phyloP scores from a whole-genome alignment of 2,888 invertebrate species.

The Capitulum mitella region DNA sequence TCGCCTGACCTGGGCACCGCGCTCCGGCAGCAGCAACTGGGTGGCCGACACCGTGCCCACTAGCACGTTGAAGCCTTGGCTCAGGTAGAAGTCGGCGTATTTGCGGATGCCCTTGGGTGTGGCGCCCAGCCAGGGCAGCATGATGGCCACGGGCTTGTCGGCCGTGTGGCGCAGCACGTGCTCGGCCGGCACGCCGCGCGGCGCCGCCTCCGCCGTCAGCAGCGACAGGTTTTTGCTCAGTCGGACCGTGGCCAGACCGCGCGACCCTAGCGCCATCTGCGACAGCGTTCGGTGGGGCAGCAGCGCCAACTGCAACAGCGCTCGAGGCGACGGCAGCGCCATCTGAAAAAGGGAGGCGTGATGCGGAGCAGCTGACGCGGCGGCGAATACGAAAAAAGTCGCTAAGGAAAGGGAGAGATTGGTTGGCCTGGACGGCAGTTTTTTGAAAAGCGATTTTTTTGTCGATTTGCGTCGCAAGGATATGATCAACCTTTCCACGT shows the following conservation, averaged over 20 bases:
- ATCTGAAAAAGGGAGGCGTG: too few relatives aligned
- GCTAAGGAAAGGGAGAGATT: too few relatives aligned
- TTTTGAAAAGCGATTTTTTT: too few relatives aligned
- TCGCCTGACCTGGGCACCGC: neutral
- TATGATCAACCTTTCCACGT: too few relatives aligned
- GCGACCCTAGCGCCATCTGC: neutral
- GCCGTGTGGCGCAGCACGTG: neutral
- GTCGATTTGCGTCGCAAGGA: too few relatives aligned
- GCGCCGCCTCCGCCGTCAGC: neutral
- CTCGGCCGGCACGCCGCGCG: neutral
- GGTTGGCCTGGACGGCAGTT: too few relatives aligned
- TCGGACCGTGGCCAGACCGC: neutral
- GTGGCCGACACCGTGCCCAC: neutral
- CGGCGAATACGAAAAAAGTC: too few relatives aligned
- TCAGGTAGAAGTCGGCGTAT: constrained; percentile 15
- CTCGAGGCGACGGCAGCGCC: neutral
- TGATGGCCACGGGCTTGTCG: neutral
- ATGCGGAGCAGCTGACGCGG: too few relatives aligned
- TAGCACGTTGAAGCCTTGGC: constrained; percentile 16
- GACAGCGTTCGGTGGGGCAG: neutral
- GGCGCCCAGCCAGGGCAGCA: constrained; percentile 12
- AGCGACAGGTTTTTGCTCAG: neutral
- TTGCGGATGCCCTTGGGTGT: neutral
- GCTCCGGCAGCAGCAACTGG: constrained; percentile 1
- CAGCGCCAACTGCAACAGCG: neutral